These are phyloP conservation scores for Salvator merianae DNA, from an alignment of 2,113 vertebrate genomes.

Conservation along the genomic window DNA sequence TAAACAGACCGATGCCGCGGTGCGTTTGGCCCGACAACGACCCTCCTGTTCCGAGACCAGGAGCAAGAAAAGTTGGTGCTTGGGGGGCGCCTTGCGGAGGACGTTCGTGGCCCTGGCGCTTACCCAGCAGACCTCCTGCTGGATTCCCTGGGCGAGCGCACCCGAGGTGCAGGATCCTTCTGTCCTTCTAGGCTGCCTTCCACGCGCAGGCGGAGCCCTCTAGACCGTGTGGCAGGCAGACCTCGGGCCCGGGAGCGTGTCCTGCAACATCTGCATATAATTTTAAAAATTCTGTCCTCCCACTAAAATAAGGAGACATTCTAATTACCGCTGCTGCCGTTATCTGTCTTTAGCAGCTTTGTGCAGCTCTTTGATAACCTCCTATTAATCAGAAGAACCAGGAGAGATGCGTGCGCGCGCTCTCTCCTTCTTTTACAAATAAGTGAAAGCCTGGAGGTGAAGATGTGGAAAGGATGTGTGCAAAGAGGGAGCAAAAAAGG, in stretches of 20 bases:
- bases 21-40: background rate
- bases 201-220: background rate
- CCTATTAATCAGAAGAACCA: slow-evolving; percentile 79
- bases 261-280: background rate
- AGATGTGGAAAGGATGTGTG: slow-evolving; percentile 31
- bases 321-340: slow-evolving; percentile 78
- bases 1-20: too few species aligned
- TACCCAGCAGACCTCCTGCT: background rate
- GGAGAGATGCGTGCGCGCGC: slow-evolving; percentile 75
- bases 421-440: slow-evolving; percentile 51
- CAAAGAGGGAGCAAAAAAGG: slow-evolving; percentile 36
- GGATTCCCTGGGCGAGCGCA: too few species aligned
- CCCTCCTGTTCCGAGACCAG: too few species aligned
- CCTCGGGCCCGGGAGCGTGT: background rate
- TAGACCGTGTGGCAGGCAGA: too few species aligned
- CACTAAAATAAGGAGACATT: slow-evolving; percentile 72
- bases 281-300: slow-evolving; percentile 59
- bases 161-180: too few species aligned
- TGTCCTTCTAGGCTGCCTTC: background rate
- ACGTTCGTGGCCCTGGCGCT: too few species aligned
- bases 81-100: too few species aligned
- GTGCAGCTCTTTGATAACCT: slow-evolving; percentile 78
- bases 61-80: background rate
- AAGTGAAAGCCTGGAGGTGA: slow-evolving; percentile 80
- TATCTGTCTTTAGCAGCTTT: slow-evolving; percentile 79